Percentiles rank a stretch among this genome's conserved stretches.
phyloP scores from a whole-genome alignment of 2,113 vertebrate genomes.

The Gracilinanus agilis region DNA sequence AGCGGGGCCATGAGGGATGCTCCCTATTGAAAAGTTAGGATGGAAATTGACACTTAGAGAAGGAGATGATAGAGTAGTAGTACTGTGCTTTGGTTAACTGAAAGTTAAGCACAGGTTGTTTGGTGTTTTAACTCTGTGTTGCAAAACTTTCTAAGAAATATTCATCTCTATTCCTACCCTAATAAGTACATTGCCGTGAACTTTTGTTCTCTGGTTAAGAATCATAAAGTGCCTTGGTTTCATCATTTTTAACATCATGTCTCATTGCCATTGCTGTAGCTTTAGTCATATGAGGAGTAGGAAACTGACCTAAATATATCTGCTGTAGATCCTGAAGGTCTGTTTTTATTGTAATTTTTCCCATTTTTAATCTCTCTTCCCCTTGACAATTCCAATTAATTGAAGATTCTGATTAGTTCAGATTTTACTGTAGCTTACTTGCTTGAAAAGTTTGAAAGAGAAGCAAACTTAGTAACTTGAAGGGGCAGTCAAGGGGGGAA shows the following conservation, averaged over 20 bases:
- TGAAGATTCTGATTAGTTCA: slow-evolving; percentile 32
- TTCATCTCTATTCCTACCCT: background rate
- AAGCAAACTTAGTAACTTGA: slow-evolving; percentile 6
- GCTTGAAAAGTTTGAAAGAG: slow-evolving; percentile 44
- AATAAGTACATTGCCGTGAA: background rate
- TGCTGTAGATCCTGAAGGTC: background rate
- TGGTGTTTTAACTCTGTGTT: background rate
- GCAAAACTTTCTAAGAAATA: background rate
- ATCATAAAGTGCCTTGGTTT: background rate
- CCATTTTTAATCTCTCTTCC: background rate
- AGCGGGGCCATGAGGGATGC: background rate
- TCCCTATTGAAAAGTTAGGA: background rate
- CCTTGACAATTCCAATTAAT: background rate
- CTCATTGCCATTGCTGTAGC: background rate
- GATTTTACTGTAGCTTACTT: slow-evolving; percentile 47
- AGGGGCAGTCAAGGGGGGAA: slow-evolving; percentile 27
- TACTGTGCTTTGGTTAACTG: background rate
- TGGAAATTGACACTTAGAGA: background rate
- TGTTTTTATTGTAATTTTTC: background rate
- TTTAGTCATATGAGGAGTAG: background rate
- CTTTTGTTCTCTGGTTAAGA: background rate
- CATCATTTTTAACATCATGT: background rate
- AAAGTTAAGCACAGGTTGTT: background rate
- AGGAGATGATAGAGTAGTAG: background rate
- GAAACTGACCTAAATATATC: background rate